Evolutionary conservation across 92 coral and sea anemone species (phyloP).

Genomic region (Parazoanthus darwini): DNA sequence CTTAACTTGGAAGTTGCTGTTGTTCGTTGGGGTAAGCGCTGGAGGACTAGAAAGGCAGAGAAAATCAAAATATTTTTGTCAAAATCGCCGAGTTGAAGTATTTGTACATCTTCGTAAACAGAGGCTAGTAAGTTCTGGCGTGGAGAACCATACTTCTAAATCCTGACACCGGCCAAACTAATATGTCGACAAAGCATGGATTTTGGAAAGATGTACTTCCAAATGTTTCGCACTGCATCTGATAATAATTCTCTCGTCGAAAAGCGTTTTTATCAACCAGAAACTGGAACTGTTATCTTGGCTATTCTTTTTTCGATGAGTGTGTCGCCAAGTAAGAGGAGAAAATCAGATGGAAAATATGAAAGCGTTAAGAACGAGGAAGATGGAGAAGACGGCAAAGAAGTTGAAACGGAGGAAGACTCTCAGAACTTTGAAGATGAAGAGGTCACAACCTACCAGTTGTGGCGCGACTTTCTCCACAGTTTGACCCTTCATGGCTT

Average conservation of each 20-base stretch:
- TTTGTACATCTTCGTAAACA: conserved; percentile 10
- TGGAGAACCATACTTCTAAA: conserved; percentile 4
- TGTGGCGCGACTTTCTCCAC: conserved; percentile 96
- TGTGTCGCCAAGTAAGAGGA: conserved; percentile 30
- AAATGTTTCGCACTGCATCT: background rate
- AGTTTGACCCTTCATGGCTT: conserved; percentile 95
- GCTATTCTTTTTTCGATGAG: conserved; percentile 23
- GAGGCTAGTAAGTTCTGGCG: background rate
- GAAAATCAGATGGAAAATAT: conserved; percentile 26
- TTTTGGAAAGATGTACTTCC: conserved; percentile 4
- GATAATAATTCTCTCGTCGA: background rate
- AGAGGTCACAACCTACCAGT: conserved; percentile 48
- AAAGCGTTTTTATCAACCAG: conserved; percentile 1
- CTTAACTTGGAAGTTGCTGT: background rate
- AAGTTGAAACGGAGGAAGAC: conserved; percentile 2
- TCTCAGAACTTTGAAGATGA: conserved; percentile 47
- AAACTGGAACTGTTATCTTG: background rate
- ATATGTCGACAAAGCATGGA: conserved; percentile 24
- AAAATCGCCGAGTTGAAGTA: background rate
- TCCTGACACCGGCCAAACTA: background rate
- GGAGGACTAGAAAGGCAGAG: background rate
- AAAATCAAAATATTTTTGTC: conserved; percentile 22
- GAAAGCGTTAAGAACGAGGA: conserved; percentile 54
- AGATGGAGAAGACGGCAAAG: conserved; percentile 54
- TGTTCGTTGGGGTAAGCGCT: background rate